Base-by-base conservation (phyloP, 2,797 vertebrate genomes). In the Gambelia wislizenii region DNA sequence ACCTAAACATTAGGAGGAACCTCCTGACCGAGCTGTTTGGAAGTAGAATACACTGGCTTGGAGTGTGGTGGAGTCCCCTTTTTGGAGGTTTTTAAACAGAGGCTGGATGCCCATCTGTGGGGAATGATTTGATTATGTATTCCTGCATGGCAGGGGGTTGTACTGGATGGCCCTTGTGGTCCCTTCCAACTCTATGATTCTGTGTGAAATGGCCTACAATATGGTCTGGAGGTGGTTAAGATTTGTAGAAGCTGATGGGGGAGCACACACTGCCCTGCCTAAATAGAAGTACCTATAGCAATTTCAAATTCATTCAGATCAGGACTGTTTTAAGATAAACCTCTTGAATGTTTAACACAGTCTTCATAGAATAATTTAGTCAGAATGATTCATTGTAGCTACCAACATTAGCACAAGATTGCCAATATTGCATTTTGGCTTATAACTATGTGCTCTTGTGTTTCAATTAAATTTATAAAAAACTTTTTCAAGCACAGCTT, bases 401-500 rank as follows among this genome's bases (percentile, higher is more conserved):
- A 69, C 76, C 61, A 79, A 42, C 36, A 56, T 47, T 36, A 49
- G 87, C 52, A 27, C 13, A 59, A 1, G 25, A 36, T 70, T 69
- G 76, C 61, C 61, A 54, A 10, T 80, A 80, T 87, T 88, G 13
- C 33, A 49, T 75, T 88, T 83, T 76, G 14, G 42, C 56, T 75
- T 52, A 56, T n/a, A 39, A 18, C 42, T 7, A 30, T 25, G 36
- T 54, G 64, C 54, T 88, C 20, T 81, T 42, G 78, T 81, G 16
- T 89, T 89, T 75, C 79, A 85, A 74, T 89, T 85, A 81, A 30
- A 52, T 82, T 74, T 89, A 49, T 56, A 33, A 36, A 72, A n/a
- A 85, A 85, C 76, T 81, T 89, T 85, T n/a, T 70, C 27, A 64
- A 54, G 27, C 69, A 36, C 39, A 54, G 56, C 72, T 81, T 54